These are phyloP conservation scores for Orthosia gothica DNA, from an alignment of 2,888 invertebrate species.

Conservation along the genomic window DNA sequence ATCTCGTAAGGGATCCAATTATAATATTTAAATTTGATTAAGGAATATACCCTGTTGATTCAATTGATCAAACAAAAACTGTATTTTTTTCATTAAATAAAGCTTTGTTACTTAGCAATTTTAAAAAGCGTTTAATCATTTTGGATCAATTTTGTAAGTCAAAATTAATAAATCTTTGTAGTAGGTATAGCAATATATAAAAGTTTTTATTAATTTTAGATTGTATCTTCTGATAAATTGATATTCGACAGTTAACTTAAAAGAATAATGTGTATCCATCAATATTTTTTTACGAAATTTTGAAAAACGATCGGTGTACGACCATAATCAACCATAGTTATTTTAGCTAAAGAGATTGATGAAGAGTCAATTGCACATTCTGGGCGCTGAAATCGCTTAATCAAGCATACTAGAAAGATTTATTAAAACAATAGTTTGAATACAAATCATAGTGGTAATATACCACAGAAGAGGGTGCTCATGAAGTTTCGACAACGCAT, in stretches of 20 bases:
- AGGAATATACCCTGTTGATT: slow-evolving; percentile 33
- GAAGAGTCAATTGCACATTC: neutral
- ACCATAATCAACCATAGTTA: neutral
- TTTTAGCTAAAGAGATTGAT: neutral
- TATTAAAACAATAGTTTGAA: slow-evolving; percentile 37
- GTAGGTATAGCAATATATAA: neutral
- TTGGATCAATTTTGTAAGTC: too few relatives aligned
- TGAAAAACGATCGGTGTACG: neutral
- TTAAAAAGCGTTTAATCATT: neutral
- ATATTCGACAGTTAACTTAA: neutral
- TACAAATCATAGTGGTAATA: slow-evolving; percentile 39
- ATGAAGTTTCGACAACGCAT: slow-evolving; percentile 70
- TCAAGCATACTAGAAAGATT: neutral
- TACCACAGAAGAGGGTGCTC: slow-evolving; percentile 43
- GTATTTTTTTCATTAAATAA: slow-evolving; percentile 12
- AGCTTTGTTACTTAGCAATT: slow-evolving; percentile 5
- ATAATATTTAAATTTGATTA: slow-evolving; percentile 54
- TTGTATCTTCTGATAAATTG: neutral
- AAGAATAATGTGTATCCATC: neutral
- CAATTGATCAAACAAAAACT: neutral
- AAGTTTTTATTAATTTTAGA: neutral
- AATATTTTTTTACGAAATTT: neutral
- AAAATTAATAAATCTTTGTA: slow-evolving; percentile 14
- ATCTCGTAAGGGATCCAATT: slow-evolving; percentile 51
- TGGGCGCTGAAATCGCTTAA: neutral